These are phyloP conservation scores for Dendrolimus pini DNA, from an alignment of 2,888 invertebrate genomes.

Conservation along the genomic window DNA sequence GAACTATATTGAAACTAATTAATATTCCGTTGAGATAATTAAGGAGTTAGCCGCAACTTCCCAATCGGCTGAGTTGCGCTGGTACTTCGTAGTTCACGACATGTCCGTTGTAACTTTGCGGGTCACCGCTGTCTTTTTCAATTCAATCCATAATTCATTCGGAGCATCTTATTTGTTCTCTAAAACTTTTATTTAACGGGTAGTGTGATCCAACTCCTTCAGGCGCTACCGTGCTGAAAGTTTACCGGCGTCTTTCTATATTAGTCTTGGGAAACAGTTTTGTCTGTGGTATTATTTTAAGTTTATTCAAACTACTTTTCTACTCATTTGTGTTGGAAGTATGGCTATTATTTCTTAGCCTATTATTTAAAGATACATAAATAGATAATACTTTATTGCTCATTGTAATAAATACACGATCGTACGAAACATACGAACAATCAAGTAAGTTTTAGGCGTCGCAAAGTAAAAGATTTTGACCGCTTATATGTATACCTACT, in stretches of 20 bases:
- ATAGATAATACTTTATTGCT: no score
- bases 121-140: background rate
- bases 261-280: background rate
- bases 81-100: background rate
- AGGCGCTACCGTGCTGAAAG: background rate
- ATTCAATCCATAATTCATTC: background rate
- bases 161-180: background rate
- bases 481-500: no score
- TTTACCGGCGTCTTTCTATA: background rate
- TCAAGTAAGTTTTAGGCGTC: no score
- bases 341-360: no score
- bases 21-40: slow-evolving; percentile 33
- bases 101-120: background rate
- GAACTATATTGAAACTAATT: slow-evolving; percentile 30
- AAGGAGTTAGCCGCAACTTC: slow-evolving; percentile 30
- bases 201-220: background rate
- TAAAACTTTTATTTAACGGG: background rate
- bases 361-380: no score
- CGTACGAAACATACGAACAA: no score
- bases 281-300: no score
- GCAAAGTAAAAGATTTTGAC: no score
- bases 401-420: no score
- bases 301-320: no score
- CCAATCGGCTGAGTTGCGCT: slow-evolving; percentile 20
- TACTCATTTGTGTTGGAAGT: no score